Base-by-base conservation (phyloP, 2,113 vertebrate genomes). In the Cygnus atratus region DNA sequence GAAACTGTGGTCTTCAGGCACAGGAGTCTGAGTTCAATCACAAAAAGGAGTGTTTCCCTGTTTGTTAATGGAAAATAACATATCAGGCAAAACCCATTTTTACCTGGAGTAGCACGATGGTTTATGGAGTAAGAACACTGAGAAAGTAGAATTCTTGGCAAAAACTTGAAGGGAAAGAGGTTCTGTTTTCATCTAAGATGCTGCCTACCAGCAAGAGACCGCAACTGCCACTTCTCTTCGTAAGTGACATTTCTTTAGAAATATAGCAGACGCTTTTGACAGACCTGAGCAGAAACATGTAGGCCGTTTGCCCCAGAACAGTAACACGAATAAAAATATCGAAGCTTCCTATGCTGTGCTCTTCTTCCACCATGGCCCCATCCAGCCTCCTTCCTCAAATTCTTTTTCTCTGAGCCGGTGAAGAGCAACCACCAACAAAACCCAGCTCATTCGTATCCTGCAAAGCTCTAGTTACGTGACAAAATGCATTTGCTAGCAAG, bases 191-290 rank as follows among this genome's bases (percentile, higher is more conserved):
- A 92, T 81, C 76, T 59, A 9, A 3, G 6, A 71, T 33, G 33
- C 76, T 84, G 83, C 52, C 76, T 84, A 80, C 52, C n/a, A 52
- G 46, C 39, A 55, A 74, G 85, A 88, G n/a, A 87, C 21, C 2
- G 9, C 55, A 84, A 41, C 28, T 68, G 44, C 58, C 4, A 2
- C 71, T 87, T 92, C 44, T 48, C 58, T 80, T 87, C 76, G 29
- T 29, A 86, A 93, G 71, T 78, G 70, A 85, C 77, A 81, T 68
- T 94, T 58, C 77, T 80, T 87, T 73, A 89, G 54, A 92, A 87
- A 67, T 4, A 31, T 11, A 54, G 66, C 4, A 2, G 61, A 76
- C 82, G 35, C 71, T 52, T 95, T 50, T 61, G 74, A 93, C 1
- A 92, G 84, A 90, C 31, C 13, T 24, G 33, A 93, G 55, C 29